A percentile compares a stretch with the other conserved stretches of the same genome.
These are phyloP conservation scores for Montipora efflorescens DNA, from an alignment of 64 coral and sea anemone genomes.

Conservation along the genomic window DNA sequence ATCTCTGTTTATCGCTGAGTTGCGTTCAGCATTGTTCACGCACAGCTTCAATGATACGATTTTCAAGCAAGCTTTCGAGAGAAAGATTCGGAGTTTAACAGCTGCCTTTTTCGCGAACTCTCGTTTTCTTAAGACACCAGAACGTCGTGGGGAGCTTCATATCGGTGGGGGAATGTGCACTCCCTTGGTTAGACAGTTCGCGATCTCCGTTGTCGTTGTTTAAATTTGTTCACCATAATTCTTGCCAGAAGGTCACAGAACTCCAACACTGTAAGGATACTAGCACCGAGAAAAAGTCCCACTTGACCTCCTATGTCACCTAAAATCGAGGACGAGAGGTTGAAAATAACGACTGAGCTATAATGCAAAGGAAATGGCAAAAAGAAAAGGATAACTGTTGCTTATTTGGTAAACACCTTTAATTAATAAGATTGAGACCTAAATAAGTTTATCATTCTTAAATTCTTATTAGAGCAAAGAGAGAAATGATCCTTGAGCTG, in stretches of 20 bases:
- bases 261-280: constrained; percentile 95
- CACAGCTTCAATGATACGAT: too few species aligned
- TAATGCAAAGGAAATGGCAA: neutral
- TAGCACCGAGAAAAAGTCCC: constrained; percentile 95
- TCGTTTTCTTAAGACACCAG: neutral
- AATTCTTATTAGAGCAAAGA: too few species aligned
- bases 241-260: constrained; percentile 90
- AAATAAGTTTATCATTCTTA: too few species aligned
- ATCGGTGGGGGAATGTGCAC: neutral
- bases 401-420: neutral
- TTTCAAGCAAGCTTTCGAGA: too few species aligned
- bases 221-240: constrained; percentile 82
- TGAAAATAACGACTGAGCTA: neutral
- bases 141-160: neutral
- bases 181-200: neutral
- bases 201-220: constrained; percentile 11
- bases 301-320: constrained; percentile 99
- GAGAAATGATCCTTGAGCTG: too few species aligned
- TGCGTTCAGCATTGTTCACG: too few species aligned
- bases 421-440: too few species aligned
- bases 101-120: too few species aligned
- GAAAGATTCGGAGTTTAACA: too few species aligned
- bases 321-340: neutral
- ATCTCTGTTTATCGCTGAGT: too few species aligned
- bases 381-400: too few species aligned